A percentile compares a stretch with the other conserved stretches of the same genome.
These are phyloP conservation scores for Scarus forsteni DNA, from an alignment of 2,797 vertebrate species.

Conservation along the genomic window DNA sequence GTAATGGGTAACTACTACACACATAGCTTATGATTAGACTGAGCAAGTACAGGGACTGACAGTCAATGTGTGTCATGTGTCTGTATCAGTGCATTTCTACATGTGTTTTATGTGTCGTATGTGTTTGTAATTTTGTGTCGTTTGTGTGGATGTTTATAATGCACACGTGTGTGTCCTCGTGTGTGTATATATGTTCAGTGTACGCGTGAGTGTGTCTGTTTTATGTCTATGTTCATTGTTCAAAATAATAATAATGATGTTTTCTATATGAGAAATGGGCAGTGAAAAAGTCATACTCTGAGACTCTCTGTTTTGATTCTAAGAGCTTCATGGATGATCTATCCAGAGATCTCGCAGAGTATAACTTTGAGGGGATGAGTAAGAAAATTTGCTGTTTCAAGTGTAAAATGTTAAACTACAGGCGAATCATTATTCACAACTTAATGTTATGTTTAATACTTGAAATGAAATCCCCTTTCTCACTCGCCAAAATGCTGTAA, in stretches of 20 bases:
- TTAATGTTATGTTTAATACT: conserved; percentile 46
- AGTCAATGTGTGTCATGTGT: conserved; percentile 78
- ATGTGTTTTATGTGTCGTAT: conserved; percentile 78
- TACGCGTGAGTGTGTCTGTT: conserved; percentile 63
- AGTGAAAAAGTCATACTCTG: conserved; percentile 84
- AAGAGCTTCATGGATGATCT: conserved; percentile 2
- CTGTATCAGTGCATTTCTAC: conserved; percentile 83
- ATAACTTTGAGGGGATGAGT: conserved; percentile 79
- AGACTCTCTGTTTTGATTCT: conserved; percentile 53
- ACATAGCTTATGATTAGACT: conserved; percentile 37
- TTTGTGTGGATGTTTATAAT: conserved; percentile 43
- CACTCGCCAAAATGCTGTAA: conserved; percentile 71
- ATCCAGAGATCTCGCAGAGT: conserved; percentile 72
- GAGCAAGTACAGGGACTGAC: conserved; percentile 61
- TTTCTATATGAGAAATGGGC: conserved; percentile 72
- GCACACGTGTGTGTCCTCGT: conserved; percentile 42
- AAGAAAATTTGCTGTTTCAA: conserved; percentile 59
- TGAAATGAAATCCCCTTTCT: conserved; percentile 73
- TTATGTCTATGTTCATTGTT: conserved; percentile 79
- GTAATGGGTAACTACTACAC: conserved; percentile 26
- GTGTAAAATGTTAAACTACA: conserved; percentile 35
- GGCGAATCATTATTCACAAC: conserved; percentile 39
- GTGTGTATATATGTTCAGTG: conserved; percentile 56
- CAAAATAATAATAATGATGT: conserved; percentile 74
- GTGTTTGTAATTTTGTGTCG: conserved; percentile 55